Base-by-base conservation (phyloP, 2,113 vertebrate genomes). In the Regulus satrapa region DNA sequence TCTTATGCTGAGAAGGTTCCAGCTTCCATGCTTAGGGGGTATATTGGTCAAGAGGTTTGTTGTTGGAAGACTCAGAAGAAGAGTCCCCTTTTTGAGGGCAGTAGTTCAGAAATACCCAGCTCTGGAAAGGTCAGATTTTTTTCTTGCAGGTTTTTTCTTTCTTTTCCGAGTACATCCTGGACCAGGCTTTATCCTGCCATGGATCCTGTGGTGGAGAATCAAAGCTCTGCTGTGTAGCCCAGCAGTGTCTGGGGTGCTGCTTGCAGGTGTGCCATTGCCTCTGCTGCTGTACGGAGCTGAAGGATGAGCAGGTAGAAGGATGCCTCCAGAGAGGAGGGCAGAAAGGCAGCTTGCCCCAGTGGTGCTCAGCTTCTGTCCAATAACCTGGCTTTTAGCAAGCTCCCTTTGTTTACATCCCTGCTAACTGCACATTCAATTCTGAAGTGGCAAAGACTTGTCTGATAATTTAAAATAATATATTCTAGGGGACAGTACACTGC, bases 31-130 rank as follows among this genome's bases (percentile, higher is more conserved):
- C 26, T 79, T 31, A 63, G 45, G 26, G 28, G 14, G 25, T 28
- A 5, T 69, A 4, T 19, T 55, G 28, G 7, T 49, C 34, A 51
- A 31, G 61, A 77, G 26, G 11, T 54, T 49, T 87, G 19, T 21
- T 64, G 6, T 15, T 75, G 78, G 40, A 63, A 82, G 49, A 43
- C 10, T 71, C 54, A 34, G 52, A 36, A 55, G 16, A 25, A 26
- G 46, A 61, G 21, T 36, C 6, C 51, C 10, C 3, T 6, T 74
- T 67, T 19, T 0, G 0, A 11, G 12, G 8, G 4, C n/a, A 45
- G 56, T 69, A 20, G 10, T 20, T 64, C 31, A 43, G 29, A 18
- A n/a, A 38, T 45, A 45, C 17, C 10, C 17, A 54, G 5, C 54
- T 82, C 61, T 85, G 64, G 43, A 51, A 87, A 71, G 21, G 13